Base-by-base conservation (phyloP, 2,797 vertebrate species). In the Poecile montanus region DNA sequence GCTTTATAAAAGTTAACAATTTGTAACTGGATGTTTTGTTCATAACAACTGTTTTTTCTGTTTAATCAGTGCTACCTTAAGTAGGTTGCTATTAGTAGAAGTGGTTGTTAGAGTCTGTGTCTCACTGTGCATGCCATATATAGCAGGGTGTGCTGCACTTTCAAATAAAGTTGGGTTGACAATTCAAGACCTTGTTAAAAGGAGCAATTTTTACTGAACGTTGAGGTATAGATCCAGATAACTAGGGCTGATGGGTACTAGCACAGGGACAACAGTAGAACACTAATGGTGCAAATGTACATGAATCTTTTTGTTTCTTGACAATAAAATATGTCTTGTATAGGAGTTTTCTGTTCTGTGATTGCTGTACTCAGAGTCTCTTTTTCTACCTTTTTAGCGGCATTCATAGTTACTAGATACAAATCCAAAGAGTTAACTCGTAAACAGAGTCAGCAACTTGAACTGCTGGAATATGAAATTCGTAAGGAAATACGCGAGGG, bases 401-500 rank as follows among this genome's bases (percentile, higher is more conserved):
- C 98, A 7, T 91, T 97, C 48, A 83, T 98, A 34, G 74, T 99
- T 71, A 98, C 98, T 91, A 97, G 97, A 58, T 97, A 97, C 62
- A 98, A 99, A 92, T 98, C 98, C 38, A 98, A 97, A 91, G 97
- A 98, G 88, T 96, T 99, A 71, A 98, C 98, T 25, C 97, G 90
- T 42, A 97, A 96, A 89, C 98, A 99, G 97, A 99, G 99, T 90
- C 97, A 96, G 68, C 97, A 96, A 8, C 97, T 99, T 61, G 99
- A 99, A 74, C 96, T 98, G 27, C 89, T 99, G 88, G 99, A 99
- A 85, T 98, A 98, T 4, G 98, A 99, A 85, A 98, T 99, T 81
- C 98, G 99, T 94, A 99, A 98, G 51, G 99, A 99, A 94, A 99
- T 99, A 80, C 98, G 99, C 6, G 98, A 99, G 81, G 99, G 99